Conservation (phyloP, 1,140 invertebrate species). For the Hormaphis cornu region DNA sequence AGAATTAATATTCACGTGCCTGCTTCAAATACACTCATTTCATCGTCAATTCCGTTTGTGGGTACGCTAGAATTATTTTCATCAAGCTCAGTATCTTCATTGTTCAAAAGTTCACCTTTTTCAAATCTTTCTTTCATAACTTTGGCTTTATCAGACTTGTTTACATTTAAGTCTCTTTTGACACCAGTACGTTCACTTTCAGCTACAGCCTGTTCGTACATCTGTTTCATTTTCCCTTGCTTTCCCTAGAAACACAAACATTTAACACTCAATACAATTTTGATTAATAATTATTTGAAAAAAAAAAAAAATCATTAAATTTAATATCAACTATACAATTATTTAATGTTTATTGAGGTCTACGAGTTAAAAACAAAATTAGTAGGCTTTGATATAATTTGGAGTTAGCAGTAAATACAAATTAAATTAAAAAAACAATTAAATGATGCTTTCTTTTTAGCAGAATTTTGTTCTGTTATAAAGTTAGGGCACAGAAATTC, state of each 20-base stretch:
- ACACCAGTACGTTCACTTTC: slow-evolving; percentile 56
- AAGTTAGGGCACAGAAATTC: too few relatives aligned
- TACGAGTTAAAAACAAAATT: too few relatives aligned
- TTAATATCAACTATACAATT: too few relatives aligned
- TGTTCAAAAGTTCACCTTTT: slow-evolving; percentile 55
- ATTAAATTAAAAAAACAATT: too few relatives aligned
- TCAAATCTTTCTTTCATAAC: slow-evolving; percentile 75
- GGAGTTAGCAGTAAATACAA: too few relatives aligned
- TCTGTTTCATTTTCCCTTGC: slow-evolving; percentile 80
- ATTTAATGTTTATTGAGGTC: too few relatives aligned
- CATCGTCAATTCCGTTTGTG: slow-evolving; percentile 53
- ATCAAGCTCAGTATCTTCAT: slow-evolving; percentile 44
- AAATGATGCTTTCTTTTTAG: too few relatives aligned
- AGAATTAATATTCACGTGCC: slow-evolving; percentile 48
- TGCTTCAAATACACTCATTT: slow-evolving; percentile 70
- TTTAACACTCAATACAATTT: not conserved
- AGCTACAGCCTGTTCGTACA: slow-evolving; percentile 80
- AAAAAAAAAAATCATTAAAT: not conserved
- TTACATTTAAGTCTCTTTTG: slow-evolving; percentile 48
- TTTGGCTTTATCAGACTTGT: slow-evolving; percentile 52
- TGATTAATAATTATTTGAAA: not conserved
- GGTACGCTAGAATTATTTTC: slow-evolving; percentile 45
- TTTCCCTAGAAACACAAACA: slow-evolving; percentile 55
- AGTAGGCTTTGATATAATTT: too few relatives aligned
- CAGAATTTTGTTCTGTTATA: too few relatives aligned